Evolutionary conservation across 2,888 invertebrate genomes (phyloP).

Genomic region (Luperina testacea): DNA sequence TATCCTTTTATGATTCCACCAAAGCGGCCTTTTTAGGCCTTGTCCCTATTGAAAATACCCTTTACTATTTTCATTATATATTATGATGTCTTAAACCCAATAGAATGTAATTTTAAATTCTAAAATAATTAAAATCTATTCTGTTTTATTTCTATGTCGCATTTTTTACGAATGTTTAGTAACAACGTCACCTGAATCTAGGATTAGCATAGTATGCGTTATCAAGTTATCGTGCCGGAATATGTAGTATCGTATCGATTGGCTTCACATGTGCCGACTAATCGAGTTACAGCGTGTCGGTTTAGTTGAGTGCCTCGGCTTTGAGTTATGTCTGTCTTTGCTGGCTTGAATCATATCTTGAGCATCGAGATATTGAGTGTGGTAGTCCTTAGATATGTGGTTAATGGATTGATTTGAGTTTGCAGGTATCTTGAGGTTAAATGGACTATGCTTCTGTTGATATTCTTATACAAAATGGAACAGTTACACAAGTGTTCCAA

Average conservation of each 20-base stretch:
- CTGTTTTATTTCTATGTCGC: neutral
- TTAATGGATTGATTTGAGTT: slow-evolving; percentile 10
- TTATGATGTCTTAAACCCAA: neutral
- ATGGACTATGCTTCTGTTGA: neutral
- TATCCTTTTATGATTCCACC: no score
- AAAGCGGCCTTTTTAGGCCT: no score
- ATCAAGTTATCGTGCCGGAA: slow-evolving; percentile 27
- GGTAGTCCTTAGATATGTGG: slow-evolving; percentile 3
- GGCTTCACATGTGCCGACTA: slow-evolving; percentile 65
- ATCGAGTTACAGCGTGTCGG: slow-evolving; percentile 67
- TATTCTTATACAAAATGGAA: no score
- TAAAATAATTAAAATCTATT: neutral
- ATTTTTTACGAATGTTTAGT: neutral
- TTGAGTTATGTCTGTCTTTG: slow-evolving; percentile 56
- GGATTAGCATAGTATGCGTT: neutral
- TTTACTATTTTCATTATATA: neutral
- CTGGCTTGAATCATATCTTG: slow-evolving; percentile 50
- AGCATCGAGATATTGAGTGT: slow-evolving; percentile 29
- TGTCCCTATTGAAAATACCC: no score
- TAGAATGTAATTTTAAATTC: neutral
- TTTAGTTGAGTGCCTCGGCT: slow-evolving; percentile 60
- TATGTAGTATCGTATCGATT: slow-evolving; percentile 62
- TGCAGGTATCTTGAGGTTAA: slow-evolving; percentile 6
- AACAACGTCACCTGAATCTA: neutral
- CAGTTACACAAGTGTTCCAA: neutral